phyloP scores from a whole-genome alignment of 2,113 vertebrate genomes.

The Prunella himalayana region DNA sequence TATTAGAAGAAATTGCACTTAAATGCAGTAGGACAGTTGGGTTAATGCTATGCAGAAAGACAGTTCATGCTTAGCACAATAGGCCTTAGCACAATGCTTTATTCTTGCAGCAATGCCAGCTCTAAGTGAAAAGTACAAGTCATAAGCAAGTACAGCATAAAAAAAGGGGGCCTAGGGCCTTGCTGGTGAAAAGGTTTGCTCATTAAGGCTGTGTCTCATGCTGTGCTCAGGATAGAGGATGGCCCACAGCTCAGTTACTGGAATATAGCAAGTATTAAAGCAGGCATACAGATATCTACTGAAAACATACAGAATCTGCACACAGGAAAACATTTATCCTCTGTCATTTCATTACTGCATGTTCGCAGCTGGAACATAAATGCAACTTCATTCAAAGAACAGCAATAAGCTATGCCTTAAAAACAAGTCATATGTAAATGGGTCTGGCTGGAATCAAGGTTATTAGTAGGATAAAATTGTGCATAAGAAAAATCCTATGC shows the following conservation, averaged over 20 bases:
- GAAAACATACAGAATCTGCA: conserved; percentile 33
- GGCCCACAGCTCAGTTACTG: conserved; percentile 32
- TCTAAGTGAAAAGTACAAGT: conserved; percentile 57
- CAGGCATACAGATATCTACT: conserved; percentile 45
- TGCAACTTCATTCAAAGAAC: conserved; percentile 19
- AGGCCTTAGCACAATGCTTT: conserved; percentile 57
- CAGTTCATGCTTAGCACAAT: conserved; percentile 63
- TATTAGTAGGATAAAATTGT: not conserved
- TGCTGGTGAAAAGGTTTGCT: conserved; percentile 54
- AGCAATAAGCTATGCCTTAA: conserved; percentile 30
- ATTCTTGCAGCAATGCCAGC: conserved; percentile 62
- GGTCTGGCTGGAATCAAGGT: not conserved
- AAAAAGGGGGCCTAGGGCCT: conserved; percentile 36
- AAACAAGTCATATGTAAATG: not conserved
- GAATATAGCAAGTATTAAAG: conserved; percentile 39
- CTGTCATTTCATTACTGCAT: conserved; percentile 16
- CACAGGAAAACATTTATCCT: conserved; percentile 36
- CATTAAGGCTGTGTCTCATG: conserved; percentile 52
- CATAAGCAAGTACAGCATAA: conserved; percentile 62
- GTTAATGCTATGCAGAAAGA: conserved; percentile 65
- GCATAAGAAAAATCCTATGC: not conserved
- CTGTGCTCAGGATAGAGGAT: conserved; percentile 59
- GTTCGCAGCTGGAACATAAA: conserved; percentile 34
- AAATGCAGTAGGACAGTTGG: conserved; percentile 46
- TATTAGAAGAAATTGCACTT: conserved; percentile 39